Base-by-base conservation (phyloP, 1,140 invertebrate species). In the Eurosta solidaginis region DNA sequence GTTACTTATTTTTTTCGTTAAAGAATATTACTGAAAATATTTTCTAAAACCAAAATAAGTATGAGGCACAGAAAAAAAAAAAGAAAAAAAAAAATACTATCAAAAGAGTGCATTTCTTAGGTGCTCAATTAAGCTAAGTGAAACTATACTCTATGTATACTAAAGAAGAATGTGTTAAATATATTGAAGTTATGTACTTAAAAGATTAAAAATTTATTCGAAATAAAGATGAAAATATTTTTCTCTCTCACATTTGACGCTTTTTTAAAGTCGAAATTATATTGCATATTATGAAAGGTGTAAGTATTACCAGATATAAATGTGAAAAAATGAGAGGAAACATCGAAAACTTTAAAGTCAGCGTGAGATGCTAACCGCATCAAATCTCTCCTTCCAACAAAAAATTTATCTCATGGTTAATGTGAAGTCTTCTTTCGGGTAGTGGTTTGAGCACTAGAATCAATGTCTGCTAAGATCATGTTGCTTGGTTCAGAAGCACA, bases 151-250 rank as follows among this genome's bases (percentile, higher is more conserved):
- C n/a, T 22, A 54, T 20, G 1, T 63, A 33, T 9, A 63, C 14
- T 33, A 14, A 68, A 49, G n/a, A 49, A n/a, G 7, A 27, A 3
- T 17, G n/a, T 20, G n/a, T 12, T 3, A 68, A 33, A 68, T 68
- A n/a, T 68, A 42, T 40, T 40, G 59, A 22, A 68, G 33, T 40
- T 68, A 68, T 68, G 33, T 68, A 33, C n/a, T 68, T 68, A 29
- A 68, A 42, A 54, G 25, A 68, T 40, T 20, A 40, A 68, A 68
- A 52, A n/a, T 20, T 2, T 10, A 68, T 20, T 14, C 27, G 29
- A 40, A 68, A 68, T 68, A 68, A 68, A 68, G 36, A 68, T 40
- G 9, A 68, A 40, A 40, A n/a, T 40, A 68, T 68, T 68, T 68
- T 68, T 68, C n/a, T 68, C 59, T 68, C 59, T 68, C 59, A 20